phyloP scores from a whole-genome alignment of 2,113 vertebrate genomes.

The Dendrocopos noguchii region DNA sequence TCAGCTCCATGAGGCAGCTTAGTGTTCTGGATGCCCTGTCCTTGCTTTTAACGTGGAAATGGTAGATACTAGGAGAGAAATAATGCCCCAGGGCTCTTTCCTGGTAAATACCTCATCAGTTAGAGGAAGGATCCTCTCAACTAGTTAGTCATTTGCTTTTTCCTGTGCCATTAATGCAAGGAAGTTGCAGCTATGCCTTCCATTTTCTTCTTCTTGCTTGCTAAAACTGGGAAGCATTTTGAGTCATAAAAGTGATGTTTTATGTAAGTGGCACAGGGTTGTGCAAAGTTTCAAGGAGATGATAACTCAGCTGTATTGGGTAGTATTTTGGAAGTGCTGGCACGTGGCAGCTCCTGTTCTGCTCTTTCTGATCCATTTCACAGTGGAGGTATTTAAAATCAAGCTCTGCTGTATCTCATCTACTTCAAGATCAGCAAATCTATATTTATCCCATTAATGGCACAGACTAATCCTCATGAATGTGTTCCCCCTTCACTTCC shows the following conservation, averaged over 20 bases:
- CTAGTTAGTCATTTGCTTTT: neutral
- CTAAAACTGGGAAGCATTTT: neutral
- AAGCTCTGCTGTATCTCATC: neutral
- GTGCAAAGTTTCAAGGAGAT: neutral
- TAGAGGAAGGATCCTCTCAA: neutral
- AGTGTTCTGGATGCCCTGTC: neutral
- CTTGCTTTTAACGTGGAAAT: neutral
- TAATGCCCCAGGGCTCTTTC: neutral
- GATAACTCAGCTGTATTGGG: neutral
- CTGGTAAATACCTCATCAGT: neutral
- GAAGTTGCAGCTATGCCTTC: neutral
- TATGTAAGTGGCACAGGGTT: neutral
- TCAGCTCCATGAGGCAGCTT: neutral
- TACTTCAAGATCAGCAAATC: slow-evolving; percentile 51
- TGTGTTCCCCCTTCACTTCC: slow-evolving; percentile 28
- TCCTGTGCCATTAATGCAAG: neutral
- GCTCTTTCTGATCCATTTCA: neutral
- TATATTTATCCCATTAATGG: slow-evolving; percentile 53
- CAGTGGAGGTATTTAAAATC: slow-evolving; percentile 1
- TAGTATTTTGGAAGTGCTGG: neutral
- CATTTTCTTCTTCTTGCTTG: neutral
- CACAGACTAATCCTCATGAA: slow-evolving; percentile 13
- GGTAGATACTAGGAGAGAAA: neutral
- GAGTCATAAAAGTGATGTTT: neutral
- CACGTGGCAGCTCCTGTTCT: neutral